Evolutionary conservation across 2,888 invertebrate species (phyloP).

Genomic region (Drosophila pegasa): DNA sequence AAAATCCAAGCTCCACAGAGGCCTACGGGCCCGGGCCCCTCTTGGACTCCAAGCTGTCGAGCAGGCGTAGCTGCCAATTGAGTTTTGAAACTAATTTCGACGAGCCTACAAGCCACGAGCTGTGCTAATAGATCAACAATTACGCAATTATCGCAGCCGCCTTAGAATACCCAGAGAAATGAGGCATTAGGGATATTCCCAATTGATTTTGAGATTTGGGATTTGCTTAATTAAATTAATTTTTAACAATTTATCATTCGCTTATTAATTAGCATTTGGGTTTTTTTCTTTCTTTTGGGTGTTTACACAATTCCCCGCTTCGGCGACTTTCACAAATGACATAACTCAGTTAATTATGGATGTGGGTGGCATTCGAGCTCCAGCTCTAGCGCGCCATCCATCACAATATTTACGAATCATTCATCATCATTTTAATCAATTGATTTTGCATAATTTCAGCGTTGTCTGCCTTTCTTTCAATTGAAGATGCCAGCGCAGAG

Average conservation of each 20-base stretch:
- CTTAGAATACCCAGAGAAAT: neutral
- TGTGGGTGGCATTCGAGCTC: conserved; percentile 44
- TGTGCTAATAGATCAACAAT: conserved; percentile 32
- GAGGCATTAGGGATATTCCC: neutral
- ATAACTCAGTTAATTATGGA: conserved; percentile 15
- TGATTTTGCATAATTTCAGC: conserved; percentile 47
- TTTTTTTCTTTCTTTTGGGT: neutral
- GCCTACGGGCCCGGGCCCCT: conserved; percentile 9
- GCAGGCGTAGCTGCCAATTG: conserved; percentile 55
- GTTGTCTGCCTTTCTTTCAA: conserved; percentile 17
- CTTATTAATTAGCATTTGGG: conserved; percentile 14
- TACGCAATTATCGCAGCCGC: neutral
- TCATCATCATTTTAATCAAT: conserved; percentile 53
- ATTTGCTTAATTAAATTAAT: conserved; percentile 10
- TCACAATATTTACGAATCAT: conserved; percentile 30
- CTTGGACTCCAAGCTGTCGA: conserved; percentile 37
- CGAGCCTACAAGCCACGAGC: conserved; percentile 4
- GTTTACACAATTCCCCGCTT: conserved; percentile 9
- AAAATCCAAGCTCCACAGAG: conserved; percentile 29
- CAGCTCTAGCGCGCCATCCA: conserved; percentile 21
- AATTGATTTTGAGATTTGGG: neutral
- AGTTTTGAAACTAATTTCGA: conserved; percentile 46
- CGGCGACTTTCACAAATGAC: conserved; percentile 45
- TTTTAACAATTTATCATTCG: conserved; percentile 2
- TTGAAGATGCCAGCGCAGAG: conserved; percentile 24